Base-by-base conservation (phyloP, 2,113 vertebrate species). In the Micromys minutus region DNA sequence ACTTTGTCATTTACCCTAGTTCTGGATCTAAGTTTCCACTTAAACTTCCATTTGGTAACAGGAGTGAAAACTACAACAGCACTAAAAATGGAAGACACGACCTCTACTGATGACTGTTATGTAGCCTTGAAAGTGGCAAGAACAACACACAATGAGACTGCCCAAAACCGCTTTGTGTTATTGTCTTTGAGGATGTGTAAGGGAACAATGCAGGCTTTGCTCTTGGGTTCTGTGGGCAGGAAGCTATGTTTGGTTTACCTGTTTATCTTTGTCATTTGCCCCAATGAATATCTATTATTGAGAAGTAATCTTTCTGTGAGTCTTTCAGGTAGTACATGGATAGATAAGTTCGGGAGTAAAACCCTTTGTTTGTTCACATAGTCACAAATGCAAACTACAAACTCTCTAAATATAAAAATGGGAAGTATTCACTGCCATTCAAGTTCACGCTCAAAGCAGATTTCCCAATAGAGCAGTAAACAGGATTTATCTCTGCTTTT, bases 391-490 rank as follows among this genome's bases (percentile, higher is more conserved):
- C 39, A 92, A 45, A 85, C 42, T 72, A 29, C 39, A 92, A 85
- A 52, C 57, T 85, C 71, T 67, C 31, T 94, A 92, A 72, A 85
- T 86, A 81, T 71, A 74, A 92, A 94, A 61, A 13, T 16, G 94
- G 59, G 85, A 71, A 63, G 29, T 61, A 65, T 77, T 94, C 77
- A 71, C 52, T 45, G 39, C 3, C 5, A 8, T 61, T 69, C 17
- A 86, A 80, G 87, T 55, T 94, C 87, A 92, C 67, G 22, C 75
- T 95, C 91, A 96, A 79, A 91, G 50, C 39, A 65, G 26, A 95
- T 97, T 97, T 97, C 88, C 72, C 91, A 71, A 59, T 29, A 96
- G 42, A 84, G 59, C 7, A 94, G 89, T 84, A 83, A 94, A 81
- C 7, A 34, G 15, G 50, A 83, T 91, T 94, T 92, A 34, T 92